A percentile compares a stretch with the other conserved stretches of the same genome.
These are phyloP conservation scores for Sweltsa coloradensis DNA, from an alignment of 1,140 invertebrate genomes.

Conservation along the genomic window DNA sequence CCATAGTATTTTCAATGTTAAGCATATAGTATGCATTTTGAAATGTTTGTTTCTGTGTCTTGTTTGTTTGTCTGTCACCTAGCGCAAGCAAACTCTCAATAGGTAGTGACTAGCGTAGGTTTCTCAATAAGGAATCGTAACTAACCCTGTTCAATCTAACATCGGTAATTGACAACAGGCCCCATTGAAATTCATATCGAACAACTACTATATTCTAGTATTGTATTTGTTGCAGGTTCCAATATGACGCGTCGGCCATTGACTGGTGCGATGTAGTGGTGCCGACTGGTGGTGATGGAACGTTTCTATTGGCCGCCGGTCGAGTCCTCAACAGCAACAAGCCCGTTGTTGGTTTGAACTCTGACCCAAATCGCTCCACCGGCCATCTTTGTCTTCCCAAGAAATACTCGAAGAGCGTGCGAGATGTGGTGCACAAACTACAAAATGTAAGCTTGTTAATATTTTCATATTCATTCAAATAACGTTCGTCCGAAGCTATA, in stretches of 20 bases:
- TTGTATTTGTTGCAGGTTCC: slow-evolving; percentile 41
- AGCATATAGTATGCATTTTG: too few relatives aligned
- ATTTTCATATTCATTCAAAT: not conserved
- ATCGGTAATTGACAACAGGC: too few relatives aligned
- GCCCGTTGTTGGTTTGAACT: slow-evolving; percentile 95
- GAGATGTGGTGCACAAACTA: slow-evolving; percentile 52
- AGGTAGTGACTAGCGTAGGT: too few relatives aligned
- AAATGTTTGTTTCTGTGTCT: too few relatives aligned
- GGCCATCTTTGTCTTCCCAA: slow-evolving; percentile 83
- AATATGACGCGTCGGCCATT: slow-evolving; percentile 58
- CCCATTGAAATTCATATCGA: too few relatives aligned
- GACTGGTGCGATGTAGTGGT: slow-evolving; percentile 91
- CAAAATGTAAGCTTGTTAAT: slow-evolving; percentile 42
- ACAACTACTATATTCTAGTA: too few relatives aligned
- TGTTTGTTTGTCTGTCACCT: too few relatives aligned
- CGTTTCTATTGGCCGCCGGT: slow-evolving; percentile 88
- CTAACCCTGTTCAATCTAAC: too few relatives aligned
- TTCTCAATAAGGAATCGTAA: too few relatives aligned
- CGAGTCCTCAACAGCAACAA: slow-evolving; percentile 60
- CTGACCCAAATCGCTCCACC: slow-evolving; percentile 87
- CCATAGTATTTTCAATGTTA: too few relatives aligned
- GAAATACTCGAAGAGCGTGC: slow-evolving; percentile 54
- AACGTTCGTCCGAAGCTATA: not conserved
- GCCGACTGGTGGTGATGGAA: slow-evolving; percentile 95
- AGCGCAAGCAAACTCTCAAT: too few relatives aligned